phyloP scores from a whole-genome alignment of 2,113 vertebrate genomes.

The Trematomus loennbergii region DNA sequence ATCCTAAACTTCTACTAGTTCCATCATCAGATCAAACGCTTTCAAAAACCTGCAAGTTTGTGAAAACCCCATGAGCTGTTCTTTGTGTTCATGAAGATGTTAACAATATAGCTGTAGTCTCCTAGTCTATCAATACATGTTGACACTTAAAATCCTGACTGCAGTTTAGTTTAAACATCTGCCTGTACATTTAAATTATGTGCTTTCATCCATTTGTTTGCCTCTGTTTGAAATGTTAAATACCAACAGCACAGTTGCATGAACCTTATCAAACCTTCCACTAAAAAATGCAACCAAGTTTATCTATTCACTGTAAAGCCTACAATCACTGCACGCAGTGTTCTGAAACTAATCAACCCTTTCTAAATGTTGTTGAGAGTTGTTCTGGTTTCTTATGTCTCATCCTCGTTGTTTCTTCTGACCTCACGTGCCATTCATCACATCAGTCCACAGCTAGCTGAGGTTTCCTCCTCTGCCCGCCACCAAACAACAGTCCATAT shows the following conservation, averaged over 20 bases:
- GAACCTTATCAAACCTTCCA: neutral
- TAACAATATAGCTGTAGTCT: no score
- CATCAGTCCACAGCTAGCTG: conserved; percentile 36
- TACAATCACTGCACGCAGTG: neutral
- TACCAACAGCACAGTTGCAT: neutral
- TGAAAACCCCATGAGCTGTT: no score
- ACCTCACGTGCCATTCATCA: conserved; percentile 62
- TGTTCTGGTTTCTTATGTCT: neutral
- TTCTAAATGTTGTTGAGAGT: neutral
- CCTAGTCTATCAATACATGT: neutral
- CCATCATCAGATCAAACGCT: no score
- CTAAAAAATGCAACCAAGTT: neutral
- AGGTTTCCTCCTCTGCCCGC: conserved; percentile 12
- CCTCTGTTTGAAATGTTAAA: neutral
- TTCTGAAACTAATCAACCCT: neutral
- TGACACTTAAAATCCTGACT: neutral
- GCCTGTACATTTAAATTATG: neutral
- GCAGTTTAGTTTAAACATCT: neutral
- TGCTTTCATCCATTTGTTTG: neutral
- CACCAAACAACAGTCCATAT: conserved; percentile 63
- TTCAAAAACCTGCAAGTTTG: no score
- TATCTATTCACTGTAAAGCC: neutral
- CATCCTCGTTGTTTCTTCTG: conserved; percentile 18
- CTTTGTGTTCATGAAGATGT: no score
- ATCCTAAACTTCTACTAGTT: no score